A percentile compares a stretch with the other conserved stretches of the same genome.
These are phyloP conservation scores for Thunnus maccoyii DNA, from an alignment of 2,113 vertebrate genomes.

Conservation along the genomic window DNA sequence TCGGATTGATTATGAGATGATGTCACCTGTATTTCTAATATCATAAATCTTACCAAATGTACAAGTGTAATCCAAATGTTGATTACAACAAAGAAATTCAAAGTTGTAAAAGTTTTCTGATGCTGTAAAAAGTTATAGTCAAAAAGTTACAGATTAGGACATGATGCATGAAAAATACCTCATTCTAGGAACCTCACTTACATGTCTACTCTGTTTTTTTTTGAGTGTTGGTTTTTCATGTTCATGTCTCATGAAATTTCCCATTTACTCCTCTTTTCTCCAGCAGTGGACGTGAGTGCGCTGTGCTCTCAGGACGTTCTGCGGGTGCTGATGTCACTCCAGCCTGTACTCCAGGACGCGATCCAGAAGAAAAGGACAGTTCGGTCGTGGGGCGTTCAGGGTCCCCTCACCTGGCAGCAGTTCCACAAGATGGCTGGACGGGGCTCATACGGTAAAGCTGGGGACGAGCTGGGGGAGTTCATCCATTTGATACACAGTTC, in stretches of 20 bases:
- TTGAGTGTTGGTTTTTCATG: not conserved
- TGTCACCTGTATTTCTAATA: not conserved
- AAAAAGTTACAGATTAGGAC: not conserved
- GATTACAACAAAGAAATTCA: too few species aligned
- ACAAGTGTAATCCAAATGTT: too few species aligned
- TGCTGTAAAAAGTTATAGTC: too few species aligned
- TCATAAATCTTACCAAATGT: too few species aligned
- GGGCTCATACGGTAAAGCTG: constrained; percentile 93
- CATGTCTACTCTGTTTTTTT: not conserved
- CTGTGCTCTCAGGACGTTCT: constrained; percentile 98
- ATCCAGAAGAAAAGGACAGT: constrained; percentile 98
- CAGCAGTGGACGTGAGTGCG: constrained; percentile 93
- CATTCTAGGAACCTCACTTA: not conserved
- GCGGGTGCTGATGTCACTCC: constrained; percentile 95
- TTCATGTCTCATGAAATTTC: not conserved
- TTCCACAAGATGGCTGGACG: constrained; percentile 99
- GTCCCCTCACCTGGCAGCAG: constrained; percentile 98
- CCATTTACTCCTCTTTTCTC: not conserved
- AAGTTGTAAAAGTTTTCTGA: too few species aligned
- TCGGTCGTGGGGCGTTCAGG: constrained; percentile 97
- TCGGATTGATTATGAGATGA: not conserved
- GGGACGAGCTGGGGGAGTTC: not conserved
- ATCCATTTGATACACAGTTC: not conserved
- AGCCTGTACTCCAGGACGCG: constrained; percentile 97
- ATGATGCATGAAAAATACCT: not conserved